These are phyloP conservation scores for Bubo scandiacus DNA, from an alignment of 2,113 vertebrate species.

Conservation along the genomic window DNA sequence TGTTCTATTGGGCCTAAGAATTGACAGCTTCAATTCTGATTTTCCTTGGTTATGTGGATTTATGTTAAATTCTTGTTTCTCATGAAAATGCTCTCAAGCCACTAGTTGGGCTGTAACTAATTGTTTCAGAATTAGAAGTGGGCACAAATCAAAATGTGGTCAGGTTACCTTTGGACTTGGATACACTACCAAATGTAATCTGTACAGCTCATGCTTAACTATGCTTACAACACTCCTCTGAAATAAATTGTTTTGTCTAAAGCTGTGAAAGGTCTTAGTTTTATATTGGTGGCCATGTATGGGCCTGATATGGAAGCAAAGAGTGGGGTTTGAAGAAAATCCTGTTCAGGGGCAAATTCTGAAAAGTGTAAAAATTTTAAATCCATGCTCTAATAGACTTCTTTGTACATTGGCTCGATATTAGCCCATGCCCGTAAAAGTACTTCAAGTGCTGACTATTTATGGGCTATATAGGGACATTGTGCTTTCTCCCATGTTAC, in stretches of 20 bases:
- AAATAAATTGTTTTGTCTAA: background rate
- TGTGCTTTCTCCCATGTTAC: background rate
- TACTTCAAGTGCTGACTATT: background rate
- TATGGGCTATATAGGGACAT: background rate
- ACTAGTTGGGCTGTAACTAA: constrained; percentile 38
- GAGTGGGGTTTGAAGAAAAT: background rate
- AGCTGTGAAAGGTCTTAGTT: background rate
- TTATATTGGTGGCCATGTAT: background rate
- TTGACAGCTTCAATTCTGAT: constrained; percentile 64
- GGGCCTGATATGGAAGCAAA: background rate
- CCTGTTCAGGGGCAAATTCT: background rate
- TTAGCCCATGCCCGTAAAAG: background rate
- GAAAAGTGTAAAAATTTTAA: background rate
- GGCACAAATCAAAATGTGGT: constrained; percentile 29
- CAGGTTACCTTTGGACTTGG: background rate
- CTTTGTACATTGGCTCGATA: background rate
- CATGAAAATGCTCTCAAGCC: constrained; percentile 57
- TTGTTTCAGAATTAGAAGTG: constrained; percentile 45
- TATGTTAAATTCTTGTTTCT: constrained; percentile 64
- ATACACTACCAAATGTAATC: background rate
- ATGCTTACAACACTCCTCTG: background rate
- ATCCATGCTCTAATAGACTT: background rate
- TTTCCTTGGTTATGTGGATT: constrained; percentile 66
- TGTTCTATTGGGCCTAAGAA: constrained; percentile 66
- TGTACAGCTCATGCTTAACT: background rate